A percentile compares a stretch with the other conserved stretches of the same genome.
Evolutionary conservation across 2,113 vertebrate species (phyloP).

Genomic region (Atrichornis clamosus): DNA sequence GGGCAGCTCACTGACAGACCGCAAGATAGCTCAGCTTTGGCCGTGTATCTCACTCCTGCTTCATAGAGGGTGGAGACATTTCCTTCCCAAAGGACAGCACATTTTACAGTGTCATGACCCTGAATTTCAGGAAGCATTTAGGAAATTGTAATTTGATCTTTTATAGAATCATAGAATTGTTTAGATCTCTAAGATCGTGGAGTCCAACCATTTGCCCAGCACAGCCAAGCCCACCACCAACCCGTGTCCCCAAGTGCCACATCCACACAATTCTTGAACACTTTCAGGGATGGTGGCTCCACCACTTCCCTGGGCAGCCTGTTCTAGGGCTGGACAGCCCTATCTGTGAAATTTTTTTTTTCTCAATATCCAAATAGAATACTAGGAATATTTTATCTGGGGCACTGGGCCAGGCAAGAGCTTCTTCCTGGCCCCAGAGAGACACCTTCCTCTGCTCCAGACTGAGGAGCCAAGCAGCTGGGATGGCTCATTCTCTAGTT

Average conservation of each 20-base stretch:
- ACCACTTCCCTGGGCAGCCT: background rate
- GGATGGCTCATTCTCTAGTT: background rate
- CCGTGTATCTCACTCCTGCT: background rate
- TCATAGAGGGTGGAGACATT: background rate
- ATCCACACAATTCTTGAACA: background rate
- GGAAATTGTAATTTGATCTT: background rate
- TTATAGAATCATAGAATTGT: background rate
- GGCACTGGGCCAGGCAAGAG: rapidly evolving
- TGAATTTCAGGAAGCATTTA: background rate
- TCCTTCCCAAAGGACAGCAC: background rate
- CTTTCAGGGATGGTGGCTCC: background rate
- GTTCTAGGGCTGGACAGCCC: background rate
- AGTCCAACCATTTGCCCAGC: background rate
- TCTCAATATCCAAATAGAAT: background rate
- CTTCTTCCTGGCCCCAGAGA: background rate
- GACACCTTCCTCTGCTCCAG: background rate
- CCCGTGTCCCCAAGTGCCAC: background rate
- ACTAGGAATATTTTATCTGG: background rate
- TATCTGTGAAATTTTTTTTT: background rate
- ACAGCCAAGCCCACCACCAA: background rate
- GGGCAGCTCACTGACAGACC: background rate
- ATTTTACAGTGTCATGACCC: background rate
- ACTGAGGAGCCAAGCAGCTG: background rate
- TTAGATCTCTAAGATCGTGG: background rate
- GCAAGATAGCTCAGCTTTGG: background rate